Evolutionary conservation across 2,797 vertebrate species (phyloP).

Genomic region (Notolepis coatsorum): DNA sequence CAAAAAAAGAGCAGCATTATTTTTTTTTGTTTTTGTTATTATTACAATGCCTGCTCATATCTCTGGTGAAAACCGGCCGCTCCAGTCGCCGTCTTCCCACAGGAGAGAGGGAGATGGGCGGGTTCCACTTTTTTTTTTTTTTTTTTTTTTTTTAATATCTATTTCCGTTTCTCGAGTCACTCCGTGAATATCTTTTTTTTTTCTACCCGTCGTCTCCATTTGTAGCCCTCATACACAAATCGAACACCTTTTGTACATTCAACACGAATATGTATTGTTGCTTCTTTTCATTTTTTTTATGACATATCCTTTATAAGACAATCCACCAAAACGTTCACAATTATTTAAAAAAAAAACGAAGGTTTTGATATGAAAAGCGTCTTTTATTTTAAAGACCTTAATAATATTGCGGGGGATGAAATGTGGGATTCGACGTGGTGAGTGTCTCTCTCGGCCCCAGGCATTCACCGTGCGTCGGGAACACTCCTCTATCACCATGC

Average conservation of each 20-base stretch:
- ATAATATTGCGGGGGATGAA: constrained; percentile 50
- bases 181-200: constrained; percentile 31
- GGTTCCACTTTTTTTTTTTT: constrained; percentile 55
- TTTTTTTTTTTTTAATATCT: constrained; percentile 39
- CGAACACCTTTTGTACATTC: constrained; percentile 36
- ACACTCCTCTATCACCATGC: constrained; percentile 40
- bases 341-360: constrained; percentile 44
- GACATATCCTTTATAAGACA: constrained; percentile 64
- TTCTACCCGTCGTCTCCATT: constrained; percentile 41
- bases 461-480: constrained; percentile 63
- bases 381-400: constrained; percentile 68
- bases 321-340: constrained; percentile 63
- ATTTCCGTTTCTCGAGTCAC: too few species aligned
- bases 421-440: constrained; percentile 58
- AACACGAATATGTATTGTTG: constrained; percentile 36
- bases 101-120: constrained; percentile 53
- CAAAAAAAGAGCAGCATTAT: constrained; percentile 38
- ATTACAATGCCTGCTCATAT: constrained; percentile 30
- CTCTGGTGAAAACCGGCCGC: constrained; percentile 26
- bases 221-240: constrained; percentile 50
- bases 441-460: constrained; percentile 54
- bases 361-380: constrained; percentile 62
- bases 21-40: too few species aligned
- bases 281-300: constrained; percentile 19
- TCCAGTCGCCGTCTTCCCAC: constrained; percentile 40